Evolutionary conservation across 2,113 vertebrate genomes (phyloP), one percentile per base, ranked within the genome.

Genomic region (Calyptommatus sinebrachiatus): DNA sequence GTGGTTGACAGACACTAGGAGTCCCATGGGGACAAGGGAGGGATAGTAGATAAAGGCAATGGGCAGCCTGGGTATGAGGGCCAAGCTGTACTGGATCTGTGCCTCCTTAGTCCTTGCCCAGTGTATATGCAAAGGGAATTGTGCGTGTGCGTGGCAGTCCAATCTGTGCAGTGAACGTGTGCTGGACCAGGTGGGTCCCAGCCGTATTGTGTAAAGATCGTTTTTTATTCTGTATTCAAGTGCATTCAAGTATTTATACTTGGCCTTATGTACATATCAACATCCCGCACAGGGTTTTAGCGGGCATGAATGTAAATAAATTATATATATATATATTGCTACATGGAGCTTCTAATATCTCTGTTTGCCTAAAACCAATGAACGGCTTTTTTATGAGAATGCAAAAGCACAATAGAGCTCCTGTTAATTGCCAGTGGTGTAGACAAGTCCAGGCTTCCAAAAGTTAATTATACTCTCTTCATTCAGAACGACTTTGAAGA

Each of bases 251-350:
- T 95, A 95, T 95, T 96, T 95, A 94, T 92, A 95, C 94, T 95
- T 96, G 95, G 95, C 95, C 95, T 96, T 96, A 96, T 95, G 95
- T 96, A 95, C 94, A 94, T 93, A 95, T 92, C 94, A 92, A 83
- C 89, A 77, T 94, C 94, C 85, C 83, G 91, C 69, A 89, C 94
- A 94, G 93, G 92, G 94, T 94, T 81, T 81, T 94, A 93, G 93
- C 92, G 87, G 94, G 94, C 91, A 90, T 93, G 94, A 95, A 93
- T 95, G 95, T 95, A 95, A 96, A 95, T 96, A 95, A 96, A 96
- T 95, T 95, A 94, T 91, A 95, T 95, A 94, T 95, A 94, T 96
- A 94, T 96, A 95, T 96, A 96, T 96, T 96, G 95, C 93, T 96
- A 95, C 18, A 24, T 84, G 50, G 57, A 88, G 80, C 87, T 77